Evolutionary conservation across 2,888 invertebrate genomes (phyloP).

Genomic region (Pollenia labialis): DNA sequence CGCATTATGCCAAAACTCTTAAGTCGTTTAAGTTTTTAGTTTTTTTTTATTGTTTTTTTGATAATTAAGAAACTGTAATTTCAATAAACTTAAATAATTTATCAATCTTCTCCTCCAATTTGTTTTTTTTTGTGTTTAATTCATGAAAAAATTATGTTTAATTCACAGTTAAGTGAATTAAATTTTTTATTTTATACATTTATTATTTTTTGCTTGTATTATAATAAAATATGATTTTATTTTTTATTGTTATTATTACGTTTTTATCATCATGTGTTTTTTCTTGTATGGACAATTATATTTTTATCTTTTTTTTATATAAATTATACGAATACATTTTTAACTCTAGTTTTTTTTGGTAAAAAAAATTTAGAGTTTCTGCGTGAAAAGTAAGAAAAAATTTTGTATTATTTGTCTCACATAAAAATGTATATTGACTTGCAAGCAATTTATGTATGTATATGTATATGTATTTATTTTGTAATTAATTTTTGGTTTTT

Average conservation of each 20-base stretch:
- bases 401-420: slow-evolving; percentile 48
- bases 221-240: slow-evolving; percentile 72
- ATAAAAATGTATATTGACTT: slow-evolving; percentile 62
- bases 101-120: slow-evolving; percentile 81
- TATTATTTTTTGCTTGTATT: slow-evolving; percentile 70
- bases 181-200: slow-evolving; percentile 70
- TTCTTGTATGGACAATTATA: slow-evolving; percentile 62
- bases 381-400: slow-evolving; percentile 57
- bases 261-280: slow-evolving; percentile 36
- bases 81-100: slow-evolving; percentile 84
- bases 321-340: slow-evolving; percentile 65
- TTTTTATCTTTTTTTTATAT: slow-evolving; percentile 43
- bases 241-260: slow-evolving; percentile 48
- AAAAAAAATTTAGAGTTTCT: slow-evolving; percentile 16
- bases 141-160: slow-evolving; percentile 74
- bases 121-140: slow-evolving; percentile 76
- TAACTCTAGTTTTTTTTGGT: slow-evolving; percentile 42
- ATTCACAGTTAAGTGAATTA: slow-evolving; percentile 73
- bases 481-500: slow-evolving; percentile 54
- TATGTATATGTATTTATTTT: slow-evolving; percentile 38
- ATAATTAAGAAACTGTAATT: slow-evolving; percentile 85
- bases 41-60: slow-evolving; percentile 78
- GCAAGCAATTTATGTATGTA: slow-evolving; percentile 62
- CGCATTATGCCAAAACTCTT: slow-evolving; percentile 17
- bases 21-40: slow-evolving; percentile 52